Conservation (phyloP, 1,140 invertebrate species). For the Chrysopa pallens region DNA sequence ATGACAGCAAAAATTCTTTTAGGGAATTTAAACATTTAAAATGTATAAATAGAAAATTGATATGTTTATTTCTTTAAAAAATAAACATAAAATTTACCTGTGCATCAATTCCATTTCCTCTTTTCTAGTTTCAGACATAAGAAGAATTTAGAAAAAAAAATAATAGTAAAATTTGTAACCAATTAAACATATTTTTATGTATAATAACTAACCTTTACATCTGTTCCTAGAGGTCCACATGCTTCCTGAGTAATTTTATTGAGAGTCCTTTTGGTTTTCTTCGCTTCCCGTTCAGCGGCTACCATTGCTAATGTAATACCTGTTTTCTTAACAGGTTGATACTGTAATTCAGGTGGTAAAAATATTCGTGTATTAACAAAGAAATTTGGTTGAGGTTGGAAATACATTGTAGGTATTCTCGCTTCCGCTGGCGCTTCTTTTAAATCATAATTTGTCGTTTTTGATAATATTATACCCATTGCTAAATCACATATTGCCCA, state of each 20-base stretch:
- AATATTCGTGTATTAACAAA: slow-evolving; percentile 52
- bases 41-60: neutral
- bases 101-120: slow-evolving; percentile 27
- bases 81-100: slow-evolving; percentile 10
- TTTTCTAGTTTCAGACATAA: slow-evolving; percentile 1
- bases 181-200: neutral
- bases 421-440: slow-evolving; percentile 75
- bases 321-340: slow-evolving; percentile 28
- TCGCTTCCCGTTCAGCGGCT: slow-evolving; percentile 18
- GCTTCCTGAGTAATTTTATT: slow-evolving; percentile 30
- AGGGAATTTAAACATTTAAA: too few species aligned
- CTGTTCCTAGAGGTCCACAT: slow-evolving; percentile 38
- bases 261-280: slow-evolving; percentile 22
- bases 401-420: slow-evolving; percentile 72
- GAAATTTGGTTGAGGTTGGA: slow-evolving; percentile 48
- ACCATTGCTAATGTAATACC: slow-evolving; percentile 23
- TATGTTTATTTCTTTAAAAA: neutral
- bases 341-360: slow-evolving; percentile 45
- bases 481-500: slow-evolving; percentile 92
- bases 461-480: slow-evolving; percentile 70
- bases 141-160: neutral
- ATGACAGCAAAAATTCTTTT: too few species aligned
- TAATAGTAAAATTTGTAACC: neutral
- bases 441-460: slow-evolving; percentile 73
- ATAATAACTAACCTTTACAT: slow-evolving; percentile 34